Evolutionary conservation across 2,113 vertebrate genomes (phyloP).

Genomic region (Aix galericulata): DNA sequence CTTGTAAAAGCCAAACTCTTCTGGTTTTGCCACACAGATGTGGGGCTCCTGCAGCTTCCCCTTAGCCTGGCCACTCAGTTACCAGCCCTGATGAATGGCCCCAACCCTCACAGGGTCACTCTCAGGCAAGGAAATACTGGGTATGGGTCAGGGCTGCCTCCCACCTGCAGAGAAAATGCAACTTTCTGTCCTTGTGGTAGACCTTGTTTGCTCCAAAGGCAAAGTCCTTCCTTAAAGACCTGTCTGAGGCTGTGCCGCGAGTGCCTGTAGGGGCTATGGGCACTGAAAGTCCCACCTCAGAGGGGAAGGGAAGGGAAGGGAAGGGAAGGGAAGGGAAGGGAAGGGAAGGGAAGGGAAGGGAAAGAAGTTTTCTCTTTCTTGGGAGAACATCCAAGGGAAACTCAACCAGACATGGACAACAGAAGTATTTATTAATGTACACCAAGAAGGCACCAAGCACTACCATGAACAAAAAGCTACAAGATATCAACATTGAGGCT

Average conservation of each 20-base stretch:
- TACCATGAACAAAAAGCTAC: neutral
- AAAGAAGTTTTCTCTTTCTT: neutral
- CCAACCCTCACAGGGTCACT: neutral
- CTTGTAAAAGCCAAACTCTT: neutral
- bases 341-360: neutral
- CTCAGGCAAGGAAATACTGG: neutral
- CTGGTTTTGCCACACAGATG: too few species aligned
- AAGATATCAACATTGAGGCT: neutral
- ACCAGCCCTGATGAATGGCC: neutral
- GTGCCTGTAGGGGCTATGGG: accelerated
- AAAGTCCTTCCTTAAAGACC: neutral
- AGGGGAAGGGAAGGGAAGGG: too few species aligned
- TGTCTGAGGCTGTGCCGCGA: neutral
- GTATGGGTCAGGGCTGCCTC: neutral
- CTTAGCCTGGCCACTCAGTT: neutral
- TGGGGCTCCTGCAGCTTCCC: too few species aligned
- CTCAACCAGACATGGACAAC: neutral
- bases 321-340: too few species aligned
- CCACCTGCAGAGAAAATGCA: neutral
- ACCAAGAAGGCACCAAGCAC: neutral
- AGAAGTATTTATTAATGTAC: neutral
- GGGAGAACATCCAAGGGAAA: neutral
- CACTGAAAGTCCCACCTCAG: neutral
- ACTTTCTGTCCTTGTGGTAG: neutral
- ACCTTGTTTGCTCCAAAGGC: neutral